Conservation (phyloP, 2,797 vertebrate genomes). For the Masticophis lateralis region DNA sequence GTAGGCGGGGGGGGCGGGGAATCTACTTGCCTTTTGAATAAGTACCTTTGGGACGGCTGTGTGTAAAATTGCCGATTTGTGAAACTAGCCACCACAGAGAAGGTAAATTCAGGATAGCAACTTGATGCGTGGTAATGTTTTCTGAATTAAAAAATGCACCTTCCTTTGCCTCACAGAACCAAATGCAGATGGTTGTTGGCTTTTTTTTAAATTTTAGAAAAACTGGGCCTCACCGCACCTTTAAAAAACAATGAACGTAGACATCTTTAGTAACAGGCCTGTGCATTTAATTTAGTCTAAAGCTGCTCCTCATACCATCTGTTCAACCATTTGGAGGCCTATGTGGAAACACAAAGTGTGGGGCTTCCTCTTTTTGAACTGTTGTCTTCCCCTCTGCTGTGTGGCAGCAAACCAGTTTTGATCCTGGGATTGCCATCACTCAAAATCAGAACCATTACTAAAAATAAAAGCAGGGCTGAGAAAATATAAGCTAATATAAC, state of each 20-base stretch:
- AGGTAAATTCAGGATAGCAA: not conserved
- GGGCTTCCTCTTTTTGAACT: not conserved
- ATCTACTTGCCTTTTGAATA: no score
- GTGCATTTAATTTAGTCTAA: not conserved
- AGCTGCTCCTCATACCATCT: not conserved
- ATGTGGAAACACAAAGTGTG: not conserved
- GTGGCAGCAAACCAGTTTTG: not conserved
- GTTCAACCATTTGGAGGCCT: not conserved
- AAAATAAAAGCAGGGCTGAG: conserved; percentile 5
- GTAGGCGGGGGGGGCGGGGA: fast-evolving
- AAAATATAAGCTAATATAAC: not conserved
- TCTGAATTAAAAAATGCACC: not conserved
- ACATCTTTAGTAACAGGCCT: not conserved
- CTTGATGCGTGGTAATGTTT: not conserved
- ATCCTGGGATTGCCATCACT: not conserved
- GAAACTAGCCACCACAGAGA: not conserved
- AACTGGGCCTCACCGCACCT: no score
- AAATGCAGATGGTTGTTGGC: not conserved
- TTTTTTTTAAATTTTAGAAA: not conserved
- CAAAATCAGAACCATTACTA: not conserved
- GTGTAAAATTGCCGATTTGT: no score
- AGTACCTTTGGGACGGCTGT: no score
- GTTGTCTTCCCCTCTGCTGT: not conserved
- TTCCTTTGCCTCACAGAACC: not conserved
- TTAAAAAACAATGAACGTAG: not conserved